phyloP scores from a whole-genome alignment of 1,140 invertebrate genomes.

The Anastrepha ludens region DNA sequence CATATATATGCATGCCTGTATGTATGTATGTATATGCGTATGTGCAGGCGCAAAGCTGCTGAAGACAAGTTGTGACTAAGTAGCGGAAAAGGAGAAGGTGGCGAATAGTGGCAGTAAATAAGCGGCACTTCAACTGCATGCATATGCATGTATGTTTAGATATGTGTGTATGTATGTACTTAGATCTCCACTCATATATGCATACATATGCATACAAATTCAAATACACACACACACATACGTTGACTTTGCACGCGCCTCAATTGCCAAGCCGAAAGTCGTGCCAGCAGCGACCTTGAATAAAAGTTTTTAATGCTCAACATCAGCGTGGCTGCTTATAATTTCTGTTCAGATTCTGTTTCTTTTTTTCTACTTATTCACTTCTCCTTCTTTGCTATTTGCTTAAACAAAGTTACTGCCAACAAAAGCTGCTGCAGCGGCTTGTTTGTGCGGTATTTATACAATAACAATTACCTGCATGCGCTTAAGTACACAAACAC shows the following conservation, averaged over 20 bases:
- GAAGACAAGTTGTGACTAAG: conserved; percentile 3
- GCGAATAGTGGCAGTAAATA: not conserved
- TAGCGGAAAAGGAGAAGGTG: not conserved
- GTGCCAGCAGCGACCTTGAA: conserved; percentile 45
- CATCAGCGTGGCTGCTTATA: not conserved
- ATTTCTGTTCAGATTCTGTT: conserved; percentile 7
- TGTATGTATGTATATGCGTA: not conserved
- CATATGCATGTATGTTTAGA: not conserved
- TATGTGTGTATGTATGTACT: not conserved
- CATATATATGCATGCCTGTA: not conserved
- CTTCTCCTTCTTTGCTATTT: not conserved
- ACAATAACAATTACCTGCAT: conserved; percentile 12
- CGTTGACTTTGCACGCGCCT: conserved; percentile 14
- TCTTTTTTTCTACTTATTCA: not conserved
- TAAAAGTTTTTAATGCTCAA: conserved; percentile 50
- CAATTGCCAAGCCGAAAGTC: conserved; percentile 36
- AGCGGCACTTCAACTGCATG: not conserved
- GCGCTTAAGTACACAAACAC: not conserved
- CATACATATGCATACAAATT: not conserved
- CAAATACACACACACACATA: not conserved
- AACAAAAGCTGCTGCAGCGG: conserved; percentile 18
- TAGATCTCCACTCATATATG: not conserved
- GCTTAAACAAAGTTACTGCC: conserved; percentile 9
- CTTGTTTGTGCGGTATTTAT: not conserved
- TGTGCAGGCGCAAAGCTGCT: not conserved